Evolutionary conservation across 2,797 vertebrate species (phyloP).

Genomic region (Xenopus petersii): DNA sequence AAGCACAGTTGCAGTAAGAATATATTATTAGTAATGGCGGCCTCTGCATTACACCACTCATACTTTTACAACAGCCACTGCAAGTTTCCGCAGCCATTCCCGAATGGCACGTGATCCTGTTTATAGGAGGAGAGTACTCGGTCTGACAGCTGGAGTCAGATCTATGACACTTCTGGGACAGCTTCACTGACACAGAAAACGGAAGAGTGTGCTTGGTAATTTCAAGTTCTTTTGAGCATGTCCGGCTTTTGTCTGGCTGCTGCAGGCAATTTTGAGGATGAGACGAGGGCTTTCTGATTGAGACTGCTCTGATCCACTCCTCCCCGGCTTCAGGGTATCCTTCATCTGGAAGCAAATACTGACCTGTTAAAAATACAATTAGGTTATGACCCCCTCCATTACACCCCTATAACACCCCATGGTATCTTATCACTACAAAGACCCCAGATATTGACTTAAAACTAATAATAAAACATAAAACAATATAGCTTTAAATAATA

Average conservation of each 20-base stretch:
- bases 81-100: slow-evolving; percentile 9
- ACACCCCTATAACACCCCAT: too few relatives aligned
- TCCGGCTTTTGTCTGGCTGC: slow-evolving; percentile 3
- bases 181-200: slow-evolving; percentile 46
- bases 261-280: background rate
- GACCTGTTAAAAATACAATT: too few relatives aligned
- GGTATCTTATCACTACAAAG: too few relatives aligned
- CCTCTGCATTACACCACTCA: background rate
- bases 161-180: slow-evolving; percentile 42
- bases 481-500: too few relatives aligned
- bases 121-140: slow-evolving; percentile 11
- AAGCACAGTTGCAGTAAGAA: background rate
- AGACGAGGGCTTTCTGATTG: background rate
- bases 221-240: slow-evolving; percentile 37
- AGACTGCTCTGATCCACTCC: background rate
- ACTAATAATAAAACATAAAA: too few relatives aligned
- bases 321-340: background rate
- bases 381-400: too few relatives aligned
- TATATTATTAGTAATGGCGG: background rate
- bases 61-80: background rate
- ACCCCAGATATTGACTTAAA: too few relatives aligned
- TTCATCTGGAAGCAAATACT: too few relatives aligned
- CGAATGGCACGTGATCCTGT: slow-evolving; percentile 13
- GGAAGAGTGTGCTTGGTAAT: slow-evolving; percentile 28
- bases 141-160: slow-evolving; percentile 39